These are phyloP conservation scores for Spodoptera littoralis DNA, from an alignment of 2,888 invertebrate genomes.

Conservation along the genomic window DNA sequence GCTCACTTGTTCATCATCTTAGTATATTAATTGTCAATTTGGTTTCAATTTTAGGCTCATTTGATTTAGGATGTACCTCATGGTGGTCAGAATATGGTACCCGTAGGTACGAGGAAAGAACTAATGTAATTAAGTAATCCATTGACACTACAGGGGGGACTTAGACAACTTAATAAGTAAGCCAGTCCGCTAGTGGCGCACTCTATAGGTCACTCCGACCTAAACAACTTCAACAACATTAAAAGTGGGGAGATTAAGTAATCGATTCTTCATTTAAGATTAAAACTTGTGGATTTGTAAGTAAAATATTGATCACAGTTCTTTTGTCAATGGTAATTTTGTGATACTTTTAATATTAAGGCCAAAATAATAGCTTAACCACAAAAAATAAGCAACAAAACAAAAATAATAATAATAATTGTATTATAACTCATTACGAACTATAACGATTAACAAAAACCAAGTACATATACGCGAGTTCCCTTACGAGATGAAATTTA, in stretches of 20 bases:
- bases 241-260: constrained; percentile 20
- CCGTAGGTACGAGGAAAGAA: constrained; percentile 37
- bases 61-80: constrained; percentile 62
- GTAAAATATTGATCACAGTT: constrained; percentile 57
- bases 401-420: constrained; percentile 60
- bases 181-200: constrained; percentile 2
- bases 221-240: constrained; percentile 24
- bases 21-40: constrained; percentile 75
- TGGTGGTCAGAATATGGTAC: constrained; percentile 39
- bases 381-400: constrained; percentile 80
- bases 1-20: constrained; percentile 71
- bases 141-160: constrained; percentile 7
- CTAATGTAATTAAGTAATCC: constrained; percentile 37
- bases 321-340: constrained; percentile 53
- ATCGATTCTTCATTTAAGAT: constrained; percentile 5
- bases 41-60: constrained; percentile 82
- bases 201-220: constrained; percentile 1
- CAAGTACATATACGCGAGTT: constrained; percentile 79
- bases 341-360: constrained; percentile 58
- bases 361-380: constrained; percentile 63
- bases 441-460: constrained; percentile 79
- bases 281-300: constrained; percentile 43
- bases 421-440: constrained; percentile 70
- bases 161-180: constrained; percentile 10
- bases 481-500: constrained; percentile 72